Conservation (phyloP, 2,797 vertebrate species). For the Mormyrus proboscirostris region DNA sequence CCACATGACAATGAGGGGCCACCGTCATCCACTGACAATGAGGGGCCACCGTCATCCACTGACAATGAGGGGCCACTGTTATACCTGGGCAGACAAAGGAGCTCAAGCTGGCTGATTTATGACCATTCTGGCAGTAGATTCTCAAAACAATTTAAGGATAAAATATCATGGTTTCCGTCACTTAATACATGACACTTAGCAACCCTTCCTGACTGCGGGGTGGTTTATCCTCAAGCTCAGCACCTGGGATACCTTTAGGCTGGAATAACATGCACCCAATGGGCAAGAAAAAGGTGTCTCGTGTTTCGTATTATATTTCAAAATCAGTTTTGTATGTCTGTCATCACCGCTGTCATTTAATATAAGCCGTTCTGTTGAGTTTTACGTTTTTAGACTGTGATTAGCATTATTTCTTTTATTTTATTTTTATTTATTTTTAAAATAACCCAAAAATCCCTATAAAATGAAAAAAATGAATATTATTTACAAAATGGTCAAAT, state of each 20-base stretch:
- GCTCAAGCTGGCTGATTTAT: slow-evolving; percentile 59
- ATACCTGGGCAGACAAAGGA: slow-evolving; percentile 38
- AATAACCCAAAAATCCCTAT: neutral
- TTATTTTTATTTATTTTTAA: neutral
- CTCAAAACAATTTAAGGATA: slow-evolving; percentile 66
- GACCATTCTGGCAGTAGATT: slow-evolving; percentile 52
- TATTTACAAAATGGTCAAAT: neutral
- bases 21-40: slow-evolving; percentile 19
- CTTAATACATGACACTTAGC: slow-evolving; percentile 48
- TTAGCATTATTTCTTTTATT: neutral
- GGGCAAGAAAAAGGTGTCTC: neutral
- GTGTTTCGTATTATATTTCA: neutral
- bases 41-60: slow-evolving; percentile 50
- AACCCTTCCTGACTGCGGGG: neutral
- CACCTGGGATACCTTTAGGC: neutral
- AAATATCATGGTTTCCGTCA: slow-evolving; percentile 51
- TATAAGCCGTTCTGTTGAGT: neutral
- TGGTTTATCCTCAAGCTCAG: neutral
- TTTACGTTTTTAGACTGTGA: neutral
- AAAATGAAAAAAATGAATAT: neutral
- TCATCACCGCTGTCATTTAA: neutral
- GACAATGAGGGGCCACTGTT: slow-evolving; percentile 18
- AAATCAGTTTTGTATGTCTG: neutral
- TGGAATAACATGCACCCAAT: neutral
- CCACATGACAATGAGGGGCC: slow-evolving; percentile 25